A percentile compares a stretch with the other conserved stretches of the same genome.
These are phyloP conservation scores for Camponotus fellah DNA, from an alignment of 2,888 invertebrate genomes.

Conservation along the genomic window DNA sequence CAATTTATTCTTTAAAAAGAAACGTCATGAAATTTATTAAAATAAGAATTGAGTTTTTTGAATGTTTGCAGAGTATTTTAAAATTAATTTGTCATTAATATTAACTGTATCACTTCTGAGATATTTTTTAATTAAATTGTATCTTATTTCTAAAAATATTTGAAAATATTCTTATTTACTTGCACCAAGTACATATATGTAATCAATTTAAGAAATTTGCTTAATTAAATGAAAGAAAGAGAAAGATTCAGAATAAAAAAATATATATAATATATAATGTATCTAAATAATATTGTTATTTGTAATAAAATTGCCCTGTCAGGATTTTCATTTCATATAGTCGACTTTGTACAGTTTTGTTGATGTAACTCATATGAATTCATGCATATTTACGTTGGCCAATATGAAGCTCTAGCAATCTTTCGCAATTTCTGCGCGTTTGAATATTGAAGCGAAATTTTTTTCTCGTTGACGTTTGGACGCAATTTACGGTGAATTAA, in stretches of 20 bases:
- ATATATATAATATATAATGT: neutral
- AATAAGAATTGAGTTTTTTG: neutral
- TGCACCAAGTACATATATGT: neutral
- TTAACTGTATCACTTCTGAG: neutral
- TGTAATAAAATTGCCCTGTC: neutral
- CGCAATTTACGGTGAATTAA: conserved; percentile 50
- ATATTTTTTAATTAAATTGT: neutral
- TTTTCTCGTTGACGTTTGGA: conserved; percentile 12
- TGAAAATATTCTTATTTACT: neutral
- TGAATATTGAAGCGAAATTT: conserved; percentile 43
- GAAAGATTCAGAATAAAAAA: neutral
- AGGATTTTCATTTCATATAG: conserved; percentile 63
- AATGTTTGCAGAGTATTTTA: neutral
- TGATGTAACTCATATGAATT: conserved; percentile 17
- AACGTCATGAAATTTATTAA: neutral
- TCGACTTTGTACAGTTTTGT: neutral
- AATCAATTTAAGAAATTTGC: neutral
- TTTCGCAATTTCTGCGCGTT: conserved; percentile 27
- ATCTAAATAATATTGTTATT: conserved; percentile 8
- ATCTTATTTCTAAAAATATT: neutral
- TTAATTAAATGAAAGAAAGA: neutral
- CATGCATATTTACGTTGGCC: conserved; percentile 44
- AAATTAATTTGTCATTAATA: neutral
- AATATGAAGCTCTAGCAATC: conserved; percentile 23
- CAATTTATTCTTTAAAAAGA: conserved; percentile 7